Conservation (phyloP, 2,797 vertebrate genomes). For the Simalia tracyae region DNA sequence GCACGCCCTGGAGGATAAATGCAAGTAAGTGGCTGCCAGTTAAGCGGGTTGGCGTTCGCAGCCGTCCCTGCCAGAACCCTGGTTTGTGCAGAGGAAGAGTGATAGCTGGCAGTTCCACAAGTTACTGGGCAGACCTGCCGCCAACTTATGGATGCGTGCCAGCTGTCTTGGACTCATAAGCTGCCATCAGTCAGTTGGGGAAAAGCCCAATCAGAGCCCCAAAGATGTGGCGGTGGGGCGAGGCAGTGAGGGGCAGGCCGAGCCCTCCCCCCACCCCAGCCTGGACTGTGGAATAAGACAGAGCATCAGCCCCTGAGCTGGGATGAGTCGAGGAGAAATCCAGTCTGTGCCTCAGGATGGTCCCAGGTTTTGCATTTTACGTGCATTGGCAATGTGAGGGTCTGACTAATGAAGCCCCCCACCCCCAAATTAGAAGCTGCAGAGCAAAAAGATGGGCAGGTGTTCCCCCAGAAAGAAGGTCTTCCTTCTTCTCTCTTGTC, state of each 20-base stretch:
- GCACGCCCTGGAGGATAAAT: neutral
- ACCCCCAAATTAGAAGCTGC: neutral
- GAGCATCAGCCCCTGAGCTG: neutral
- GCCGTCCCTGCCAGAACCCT: no score
- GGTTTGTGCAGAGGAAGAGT: neutral
- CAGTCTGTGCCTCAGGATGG: no score
- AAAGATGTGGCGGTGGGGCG: neutral
- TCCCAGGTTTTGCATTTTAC: neutral
- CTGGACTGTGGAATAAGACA: neutral
- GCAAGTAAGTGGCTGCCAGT: neutral
- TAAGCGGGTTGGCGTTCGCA: fast-evolving
- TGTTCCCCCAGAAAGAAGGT: neutral
- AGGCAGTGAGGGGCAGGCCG: neutral
- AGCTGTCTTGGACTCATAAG: no score
- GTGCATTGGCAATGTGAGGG: no score
- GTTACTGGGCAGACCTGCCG: neutral
- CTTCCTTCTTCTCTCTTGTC: neutral
- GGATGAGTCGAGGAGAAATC: neutral
- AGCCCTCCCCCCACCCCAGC: neutral
- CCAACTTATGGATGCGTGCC: neutral
- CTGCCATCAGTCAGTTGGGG: neutral
- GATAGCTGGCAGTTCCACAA: neutral
- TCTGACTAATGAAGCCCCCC: neutral
- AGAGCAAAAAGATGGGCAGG: neutral
- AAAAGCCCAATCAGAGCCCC: no score